These are phyloP conservation scores for Cichlasoma orientale DNA, from an alignment of 2,797 vertebrate genomes.

Conservation along the genomic window DNA sequence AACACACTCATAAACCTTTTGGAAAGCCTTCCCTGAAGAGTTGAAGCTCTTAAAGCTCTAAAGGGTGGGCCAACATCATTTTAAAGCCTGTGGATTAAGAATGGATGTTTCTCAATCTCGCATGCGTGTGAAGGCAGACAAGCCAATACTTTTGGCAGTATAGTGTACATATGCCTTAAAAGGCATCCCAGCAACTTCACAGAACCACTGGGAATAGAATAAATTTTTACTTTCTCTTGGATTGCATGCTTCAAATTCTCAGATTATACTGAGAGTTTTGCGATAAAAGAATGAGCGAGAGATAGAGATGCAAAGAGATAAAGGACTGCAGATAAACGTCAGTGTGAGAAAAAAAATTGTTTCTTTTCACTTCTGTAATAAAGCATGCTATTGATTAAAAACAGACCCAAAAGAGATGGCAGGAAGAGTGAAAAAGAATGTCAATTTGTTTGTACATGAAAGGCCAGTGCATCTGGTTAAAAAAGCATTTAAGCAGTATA, in stretches of 20 bases:
- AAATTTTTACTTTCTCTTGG: constrained; percentile 10
- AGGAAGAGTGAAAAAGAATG: background rate
- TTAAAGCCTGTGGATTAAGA: too few species aligned
- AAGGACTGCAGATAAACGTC: background rate
- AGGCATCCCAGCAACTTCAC: constrained; percentile 14
- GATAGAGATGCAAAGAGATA: background rate
- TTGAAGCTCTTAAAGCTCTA: too few species aligned
- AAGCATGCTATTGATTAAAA: background rate
- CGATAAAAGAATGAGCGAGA: background rate
- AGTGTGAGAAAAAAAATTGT: background rate
- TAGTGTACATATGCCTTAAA: background rate
- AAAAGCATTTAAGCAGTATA: constrained; percentile 11
- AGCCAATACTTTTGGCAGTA: too few species aligned
- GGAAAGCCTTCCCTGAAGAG: too few species aligned
- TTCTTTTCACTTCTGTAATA: background rate
- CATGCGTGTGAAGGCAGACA: too few species aligned
- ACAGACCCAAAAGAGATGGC: background rate
- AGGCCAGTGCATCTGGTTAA: background rate
- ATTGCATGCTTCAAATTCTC: constrained; percentile 13
- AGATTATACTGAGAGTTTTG: background rate
- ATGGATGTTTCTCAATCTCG: too few species aligned
- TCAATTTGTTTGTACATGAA: background rate
- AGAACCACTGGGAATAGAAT: constrained; percentile 1
- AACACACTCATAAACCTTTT: too few species aligned
- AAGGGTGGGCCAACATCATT: too few species aligned